Evolutionary conservation across 2,113 vertebrate species (phyloP).

Genomic region (Pelodiscus sinensis): DNA sequence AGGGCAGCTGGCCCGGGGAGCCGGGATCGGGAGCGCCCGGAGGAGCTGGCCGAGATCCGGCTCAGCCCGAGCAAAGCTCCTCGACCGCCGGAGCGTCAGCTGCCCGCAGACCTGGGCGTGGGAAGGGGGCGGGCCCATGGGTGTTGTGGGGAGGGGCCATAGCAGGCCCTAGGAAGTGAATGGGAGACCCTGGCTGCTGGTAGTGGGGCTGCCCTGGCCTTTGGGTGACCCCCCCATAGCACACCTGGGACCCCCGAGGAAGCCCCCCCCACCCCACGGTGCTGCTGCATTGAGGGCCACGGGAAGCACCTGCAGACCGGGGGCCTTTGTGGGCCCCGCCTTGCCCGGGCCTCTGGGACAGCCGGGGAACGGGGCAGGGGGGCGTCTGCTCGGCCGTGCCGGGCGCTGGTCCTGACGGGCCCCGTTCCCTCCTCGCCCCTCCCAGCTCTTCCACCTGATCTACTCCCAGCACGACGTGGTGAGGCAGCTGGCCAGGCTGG

Average conservation of each 20-base stretch:
- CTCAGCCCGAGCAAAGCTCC: neutral
- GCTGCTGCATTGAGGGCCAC: neutral
- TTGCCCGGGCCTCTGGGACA: no score
- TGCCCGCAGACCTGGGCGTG: neutral
- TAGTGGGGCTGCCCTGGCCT: neutral
- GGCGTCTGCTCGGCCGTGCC: fast-evolving
- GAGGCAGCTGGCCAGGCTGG: conserved; percentile 86
- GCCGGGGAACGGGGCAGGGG: no score
- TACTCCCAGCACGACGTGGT: conserved; percentile 88
- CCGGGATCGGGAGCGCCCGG: no score
- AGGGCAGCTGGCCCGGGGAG: fast-evolving
- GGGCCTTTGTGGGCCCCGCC: neutral
- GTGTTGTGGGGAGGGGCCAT: no score
- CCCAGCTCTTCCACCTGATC: conserved; percentile 93
- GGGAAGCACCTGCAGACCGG: neutral
- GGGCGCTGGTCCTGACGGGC: neutral
- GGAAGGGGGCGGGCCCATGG: neutral
- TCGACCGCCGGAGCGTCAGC: neutral
- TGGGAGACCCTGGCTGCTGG: neutral
- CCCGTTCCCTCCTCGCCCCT: fast-evolving
- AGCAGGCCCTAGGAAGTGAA: no score
- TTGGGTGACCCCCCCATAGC: neutral
- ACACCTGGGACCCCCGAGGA: neutral
- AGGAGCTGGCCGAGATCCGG: neutral
- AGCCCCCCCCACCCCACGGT: neutral